Evolutionary conservation across 2,113 vertebrate genomes (phyloP), one percentile per base, ranked within the genome.

Genomic region (Petaurus breviceps): DNA sequence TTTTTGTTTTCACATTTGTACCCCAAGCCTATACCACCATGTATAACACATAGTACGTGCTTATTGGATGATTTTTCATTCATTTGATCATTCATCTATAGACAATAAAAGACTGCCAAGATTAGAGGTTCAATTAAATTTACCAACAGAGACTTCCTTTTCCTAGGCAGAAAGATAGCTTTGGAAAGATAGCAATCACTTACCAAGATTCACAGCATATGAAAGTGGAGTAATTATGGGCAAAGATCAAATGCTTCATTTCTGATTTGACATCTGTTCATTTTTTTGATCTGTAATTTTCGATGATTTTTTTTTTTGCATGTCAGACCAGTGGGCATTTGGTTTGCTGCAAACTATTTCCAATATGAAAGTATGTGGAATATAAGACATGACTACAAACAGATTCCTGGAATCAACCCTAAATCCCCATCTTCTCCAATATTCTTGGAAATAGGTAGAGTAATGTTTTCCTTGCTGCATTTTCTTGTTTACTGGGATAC

Each of bases 401-500:
- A 92, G 95, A 92, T 94, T 97, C 91, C 97, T 95, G 95, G 97
- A 98, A 98, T 96, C 96, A 93, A 98, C 98, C 37, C 22, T 0
- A 0, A 97, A 94, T 97, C 94, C 97, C 93, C 91, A 90, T 47
- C 16, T 96, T 95, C 91, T 91, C 90, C 90, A 9, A 96, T 98
- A 96, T 97, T 98, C 97, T 98, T 98, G 96, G 95, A 98, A 98
- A 97, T 46, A 37, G 97, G 96, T 97, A 97, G 96, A 96, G 95
- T 96, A 94, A 98, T 98, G 96, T 98, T 98, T 98, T 95, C 97
- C 97, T 97, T 95, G 96, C 97, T 96, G 93, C 91, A 96, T 96
- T 96, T 97, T 98, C 97, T 96, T 98, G 98, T 99, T 98, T 98
- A 98, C 98, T 95, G 97, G 98, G 97, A 98, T 97, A 98, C 98